These are phyloP conservation scores for Axinella damicornis DNA, from an alignment of 37 sponge, comb jelly and placozoan genomes.

Conservation along the genomic window DNA sequence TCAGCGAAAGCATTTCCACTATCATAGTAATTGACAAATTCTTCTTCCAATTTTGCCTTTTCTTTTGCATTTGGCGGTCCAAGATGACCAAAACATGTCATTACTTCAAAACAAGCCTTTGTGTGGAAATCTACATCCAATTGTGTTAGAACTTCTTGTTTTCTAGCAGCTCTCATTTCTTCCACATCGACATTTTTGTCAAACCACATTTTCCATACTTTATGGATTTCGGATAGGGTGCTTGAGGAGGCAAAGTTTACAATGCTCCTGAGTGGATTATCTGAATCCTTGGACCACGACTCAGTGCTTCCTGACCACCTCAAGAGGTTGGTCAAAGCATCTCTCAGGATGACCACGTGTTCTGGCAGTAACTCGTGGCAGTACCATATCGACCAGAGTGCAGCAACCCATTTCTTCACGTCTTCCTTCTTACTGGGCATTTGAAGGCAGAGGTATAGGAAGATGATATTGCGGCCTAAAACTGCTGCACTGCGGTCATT, in stretches of 20 bases:
- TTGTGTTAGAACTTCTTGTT: no score
- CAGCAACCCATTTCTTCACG: constrained; percentile 27
- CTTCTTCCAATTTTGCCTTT: background rate
- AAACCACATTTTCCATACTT: constrained; percentile 50
- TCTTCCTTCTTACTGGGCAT: background rate
- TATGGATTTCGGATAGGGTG: background rate
- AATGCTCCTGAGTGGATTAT: background rate
- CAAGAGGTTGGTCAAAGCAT: constrained; percentile 23
- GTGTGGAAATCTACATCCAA: background rate
- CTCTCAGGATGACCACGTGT: constrained; percentile 1
- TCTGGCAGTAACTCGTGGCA: constrained; percentile 43
- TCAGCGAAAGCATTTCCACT: constrained; percentile 43
- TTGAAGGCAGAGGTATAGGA: constrained; percentile 29
- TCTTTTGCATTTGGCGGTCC: background rate
- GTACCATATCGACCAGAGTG: constrained; percentile 69
- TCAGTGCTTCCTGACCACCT: background rate
- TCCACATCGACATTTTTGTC: background rate
- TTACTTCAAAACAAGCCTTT: background rate
- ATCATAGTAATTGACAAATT: background rate
- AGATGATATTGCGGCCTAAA: constrained; percentile 47
- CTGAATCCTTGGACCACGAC: background rate
- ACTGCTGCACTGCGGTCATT: constrained; percentile 50
- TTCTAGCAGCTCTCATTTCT: background rate
- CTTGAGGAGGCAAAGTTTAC: constrained; percentile 10
- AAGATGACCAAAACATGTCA: background rate